Conservation (phyloP, 2,113 vertebrate genomes). For the Crocuta crocuta region DNA sequence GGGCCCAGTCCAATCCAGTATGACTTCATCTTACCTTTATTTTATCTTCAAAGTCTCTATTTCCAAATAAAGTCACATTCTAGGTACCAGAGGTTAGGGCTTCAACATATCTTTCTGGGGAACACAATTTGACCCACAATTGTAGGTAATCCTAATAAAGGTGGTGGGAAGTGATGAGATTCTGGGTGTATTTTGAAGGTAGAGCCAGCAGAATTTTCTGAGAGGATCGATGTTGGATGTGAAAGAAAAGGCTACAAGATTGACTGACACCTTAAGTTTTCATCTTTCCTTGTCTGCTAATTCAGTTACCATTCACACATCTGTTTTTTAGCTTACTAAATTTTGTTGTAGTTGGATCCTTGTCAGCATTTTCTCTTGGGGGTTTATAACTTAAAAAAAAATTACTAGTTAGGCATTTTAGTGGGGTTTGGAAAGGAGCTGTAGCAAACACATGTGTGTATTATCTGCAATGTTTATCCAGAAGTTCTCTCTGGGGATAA, state of each 20-base stretch:
- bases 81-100: background rate
- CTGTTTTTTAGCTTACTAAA: constrained; percentile 51
- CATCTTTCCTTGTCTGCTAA: background rate
- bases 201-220: background rate
- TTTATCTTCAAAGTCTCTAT: background rate
- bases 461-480: constrained; percentile 13
- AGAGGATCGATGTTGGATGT: background rate
- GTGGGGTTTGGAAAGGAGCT: background rate
- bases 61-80: background rate
- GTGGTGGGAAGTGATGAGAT: background rate
- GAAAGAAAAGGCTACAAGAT: background rate
- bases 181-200: background rate
- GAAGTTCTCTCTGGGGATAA: background rate
- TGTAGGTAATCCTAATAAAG: background rate
- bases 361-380: constrained; percentile 42
- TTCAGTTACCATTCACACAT: background rate
- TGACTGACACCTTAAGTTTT: background rate
- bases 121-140: background rate
- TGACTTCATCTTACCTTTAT: background rate
- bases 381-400: background rate
- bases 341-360: background rate
- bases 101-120: background rate
- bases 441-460: background rate
- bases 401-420: background rate
- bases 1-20: background rate